A percentile compares a stretch with the other conserved stretches of the same genome.
These are phyloP conservation scores for Panopea generosa DNA, from an alignment of 2,888 invertebrate species.

Conservation along the genomic window DNA sequence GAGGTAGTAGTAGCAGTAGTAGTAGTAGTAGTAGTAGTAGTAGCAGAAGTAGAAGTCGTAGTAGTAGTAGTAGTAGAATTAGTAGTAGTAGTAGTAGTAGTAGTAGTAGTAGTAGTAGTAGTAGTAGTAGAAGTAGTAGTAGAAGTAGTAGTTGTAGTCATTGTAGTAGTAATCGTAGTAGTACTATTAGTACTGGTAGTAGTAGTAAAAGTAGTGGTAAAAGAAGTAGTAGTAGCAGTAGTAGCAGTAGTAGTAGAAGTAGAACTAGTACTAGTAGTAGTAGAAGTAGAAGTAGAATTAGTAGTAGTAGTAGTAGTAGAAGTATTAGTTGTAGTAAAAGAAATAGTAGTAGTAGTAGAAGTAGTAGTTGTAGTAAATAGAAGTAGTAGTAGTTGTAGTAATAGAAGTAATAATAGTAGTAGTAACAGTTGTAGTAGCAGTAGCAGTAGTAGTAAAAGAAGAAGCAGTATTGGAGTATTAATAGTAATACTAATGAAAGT, in stretches of 20 bases:
- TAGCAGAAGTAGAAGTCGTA: constrained; percentile 8
- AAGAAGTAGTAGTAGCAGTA: constrained; percentile 2
- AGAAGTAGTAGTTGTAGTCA: too few relatives aligned
- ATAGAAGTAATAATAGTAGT: not conserved
- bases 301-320: not conserved
- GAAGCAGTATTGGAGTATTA: not conserved
- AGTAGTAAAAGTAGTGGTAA: constrained; percentile 12
- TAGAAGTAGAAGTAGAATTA: not conserved
- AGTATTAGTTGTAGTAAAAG: not conserved
- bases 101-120: constrained; percentile 8
- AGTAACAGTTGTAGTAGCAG: not conserved
- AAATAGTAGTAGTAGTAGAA: not conserved
- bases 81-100: constrained; percentile 14
- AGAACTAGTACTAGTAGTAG: constrained; percentile 10
- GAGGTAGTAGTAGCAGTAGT: constrained; percentile 12
- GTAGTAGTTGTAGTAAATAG: not conserved
- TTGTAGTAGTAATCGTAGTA: constrained; percentile 9
- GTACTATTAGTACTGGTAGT: constrained; percentile 17
- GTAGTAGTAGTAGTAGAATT: constrained; percentile 6
- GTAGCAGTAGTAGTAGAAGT: constrained; percentile 14
- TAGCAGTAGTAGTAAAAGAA: too few relatives aligned
- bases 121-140: not conserved
- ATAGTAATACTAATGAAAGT: too few relatives aligned
- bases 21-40: constrained; percentile 6
- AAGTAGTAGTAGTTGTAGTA: constrained; percentile 1